Percentiles rank a stretch among this genome's conserved stretches.
Evolutionary conservation across 2,113 vertebrate genomes (phyloP).

Genomic region (Tupaia tana): DNA sequence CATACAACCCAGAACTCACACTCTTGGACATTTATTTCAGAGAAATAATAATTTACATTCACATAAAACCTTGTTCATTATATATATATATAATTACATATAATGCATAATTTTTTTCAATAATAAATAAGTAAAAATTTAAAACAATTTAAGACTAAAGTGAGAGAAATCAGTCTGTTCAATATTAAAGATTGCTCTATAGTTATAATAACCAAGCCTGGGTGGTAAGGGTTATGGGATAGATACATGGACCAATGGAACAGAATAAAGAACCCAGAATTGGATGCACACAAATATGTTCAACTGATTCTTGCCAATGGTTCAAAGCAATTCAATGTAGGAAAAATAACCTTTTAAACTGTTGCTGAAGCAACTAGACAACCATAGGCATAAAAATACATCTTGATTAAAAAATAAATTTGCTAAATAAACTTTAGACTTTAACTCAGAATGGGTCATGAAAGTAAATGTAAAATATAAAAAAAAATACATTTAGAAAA

Average conservation of each 20-base stretch:
- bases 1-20: too few species aligned
- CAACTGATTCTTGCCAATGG: not conserved
- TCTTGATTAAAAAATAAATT: too few species aligned
- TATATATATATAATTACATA: not conserved
- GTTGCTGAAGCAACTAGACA: not conserved
- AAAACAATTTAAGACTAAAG: not conserved
- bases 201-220: not conserved
- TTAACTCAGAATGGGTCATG: not conserved
- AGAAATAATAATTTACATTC: too few species aligned
- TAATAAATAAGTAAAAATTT: not conserved
- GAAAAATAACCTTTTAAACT: not conserved
- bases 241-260: not conserved
- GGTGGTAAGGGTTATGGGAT: not conserved
- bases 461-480: not conserved
- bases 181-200: not conserved
- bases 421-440: not conserved
- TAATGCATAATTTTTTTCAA: not conserved
- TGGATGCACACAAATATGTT: not conserved
- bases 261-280: not conserved
- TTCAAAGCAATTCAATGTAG: not conserved
- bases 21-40: too few species aligned
- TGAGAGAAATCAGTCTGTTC: not conserved
- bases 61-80: too few species aligned
- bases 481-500: not conserved
- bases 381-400: not conserved